Evolutionary conservation across 1,140 invertebrate species (phyloP).

Genomic region (Tyrophagus putrescentiae): DNA sequence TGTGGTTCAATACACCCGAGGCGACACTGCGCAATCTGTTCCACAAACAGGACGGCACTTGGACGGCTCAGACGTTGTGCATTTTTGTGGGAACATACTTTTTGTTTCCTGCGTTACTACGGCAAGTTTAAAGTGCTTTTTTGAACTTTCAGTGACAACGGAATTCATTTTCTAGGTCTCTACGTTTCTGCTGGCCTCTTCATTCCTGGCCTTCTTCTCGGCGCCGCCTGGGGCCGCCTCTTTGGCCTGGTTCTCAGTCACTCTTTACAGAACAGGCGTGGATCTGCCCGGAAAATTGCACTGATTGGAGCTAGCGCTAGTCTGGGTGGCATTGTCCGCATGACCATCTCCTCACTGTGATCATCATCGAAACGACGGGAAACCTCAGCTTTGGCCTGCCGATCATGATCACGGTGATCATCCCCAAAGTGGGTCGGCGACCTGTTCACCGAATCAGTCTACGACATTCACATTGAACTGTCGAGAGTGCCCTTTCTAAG

Average conservation of each 20-base stretch:
- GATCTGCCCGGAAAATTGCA: conserved; percentile 76
- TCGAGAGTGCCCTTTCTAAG: conserved; percentile 70
- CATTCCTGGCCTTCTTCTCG: conserved; percentile 83
- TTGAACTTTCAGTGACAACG: too few relatives aligned
- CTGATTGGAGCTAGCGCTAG: conserved; percentile 88
- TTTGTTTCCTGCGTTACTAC: conserved; percentile 82
- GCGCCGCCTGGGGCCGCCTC: conserved; percentile 88
- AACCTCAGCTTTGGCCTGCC: conserved; percentile 76
- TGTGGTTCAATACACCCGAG: conserved; percentile 97
- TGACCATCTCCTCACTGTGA: conserved; percentile 91
- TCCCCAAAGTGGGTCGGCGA: conserved; percentile 95
- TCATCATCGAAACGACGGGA: conserved; percentile 89
- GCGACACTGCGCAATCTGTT: conserved; percentile 77
- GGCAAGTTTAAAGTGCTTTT: too few relatives aligned
- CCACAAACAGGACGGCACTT: conserved; percentile 57
- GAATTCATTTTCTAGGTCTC: too few relatives aligned
- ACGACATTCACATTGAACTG: conserved; percentile 84
- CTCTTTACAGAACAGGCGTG: conserved; percentile 19
- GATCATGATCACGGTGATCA: conserved; percentile 73
- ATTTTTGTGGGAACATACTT: conserved; percentile 78
- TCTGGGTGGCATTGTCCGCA: conserved; percentile 88
- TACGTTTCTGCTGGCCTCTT: conserved; percentile 90
- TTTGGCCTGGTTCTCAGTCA: conserved; percentile 36
- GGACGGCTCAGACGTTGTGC: conserved; percentile 57
- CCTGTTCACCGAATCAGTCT: conserved; percentile 92